Base-by-base conservation (phyloP, 2,797 vertebrate species). In the Diplodus sargus region DNA sequence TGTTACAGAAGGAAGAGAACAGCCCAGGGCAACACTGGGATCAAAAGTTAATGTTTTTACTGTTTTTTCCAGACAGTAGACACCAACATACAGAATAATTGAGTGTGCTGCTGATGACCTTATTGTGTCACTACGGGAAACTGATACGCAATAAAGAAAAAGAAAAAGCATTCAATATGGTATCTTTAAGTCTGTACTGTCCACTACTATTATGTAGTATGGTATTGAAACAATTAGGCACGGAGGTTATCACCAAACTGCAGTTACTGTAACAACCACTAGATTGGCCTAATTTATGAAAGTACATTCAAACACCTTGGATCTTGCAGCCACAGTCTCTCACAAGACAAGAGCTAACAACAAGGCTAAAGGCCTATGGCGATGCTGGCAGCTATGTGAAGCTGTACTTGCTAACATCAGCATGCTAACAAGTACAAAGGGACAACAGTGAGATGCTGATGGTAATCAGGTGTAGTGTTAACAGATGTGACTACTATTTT, bases 1-100 rank as follows among this genome's bases (percentile, higher is more conserved):
- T 71, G 71, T 85, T 76, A 79, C 34, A 70, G 59, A 81, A 62
- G 74, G 60, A 58, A 79, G 42, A 80, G 42, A 65, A 67, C 30
- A 83, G 70, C 84, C 62, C 14, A 2, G n/a, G 48, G 76, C 59
- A 48, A 42, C 48, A 43, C 53, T 70, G 65, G 47, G 17, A 53
- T 78, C 59, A 70, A 52, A 80, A 63, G 51, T 42, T 60, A 23
- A 58, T 62, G 23, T 63, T 70, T 74, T 70, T 18, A 56, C 16
- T 54, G 34, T 70, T n/a, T 34, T 70, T 47, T 78, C 30, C 43
- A 71, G 70, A 78, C 49, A 45, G 30, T 11, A 43, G 54, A 74
- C 6, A 17, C 42, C 42, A 17, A 68, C 51, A 52, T 23, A 51
- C 2, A 30, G 48, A 66, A 67, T 66, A 42, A 22, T 22, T 65